Base-by-base conservation (phyloP, 2,888 invertebrate genomes). In the Calliphora vomitoria region DNA sequence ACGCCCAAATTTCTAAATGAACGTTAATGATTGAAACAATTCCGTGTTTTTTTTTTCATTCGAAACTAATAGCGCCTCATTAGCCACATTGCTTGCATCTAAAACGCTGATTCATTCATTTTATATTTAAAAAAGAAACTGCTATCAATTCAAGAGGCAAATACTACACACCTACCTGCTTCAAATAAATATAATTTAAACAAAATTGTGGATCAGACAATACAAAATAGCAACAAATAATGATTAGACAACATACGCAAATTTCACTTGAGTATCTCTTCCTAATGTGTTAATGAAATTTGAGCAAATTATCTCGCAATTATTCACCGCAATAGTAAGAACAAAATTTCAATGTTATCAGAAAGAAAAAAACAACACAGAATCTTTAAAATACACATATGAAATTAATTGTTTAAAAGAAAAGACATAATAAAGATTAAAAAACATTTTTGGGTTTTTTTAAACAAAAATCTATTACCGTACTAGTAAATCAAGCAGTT, bases 51-150 rank as follows among this genome's bases (percentile, higher is more conserved):
- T 31, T 31, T 31, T 6, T 35, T 35, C 25, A 25, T 5, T 35
- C 31, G 31, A 31, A 31, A 31, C 5, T 4, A 31, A 31, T 20
- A 25, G n/a, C 18, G 18, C 53, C 10, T 3, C 8, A 44, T 4
- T 11, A 44, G 11, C 44, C 44, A 10, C 10, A 44, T 44, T 44
- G 4, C 13, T 44, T 44, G 0, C 44, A 53, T 53, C 53, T 53
- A 53, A 60, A 60, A 60, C n/a, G 1, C 11, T 62, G 62, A 62
- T 62, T 62, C 35, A 62, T 62, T 35, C n/a, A 62, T 31, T 6
- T 35, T 62, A 62, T 25, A 31, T 15, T 62, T 44, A 44, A 44
- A 10, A 62, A 62, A 60, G 11, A 31, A n/a, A n/a, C 5, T 62
- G 5, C 35, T 62, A 62, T 62, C 62, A 62, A 53, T 6, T 18